phyloP scores from a whole-genome alignment of 37 sponge, comb jelly and placozoan genomes.

The Aplysina aerophoba region DNA sequence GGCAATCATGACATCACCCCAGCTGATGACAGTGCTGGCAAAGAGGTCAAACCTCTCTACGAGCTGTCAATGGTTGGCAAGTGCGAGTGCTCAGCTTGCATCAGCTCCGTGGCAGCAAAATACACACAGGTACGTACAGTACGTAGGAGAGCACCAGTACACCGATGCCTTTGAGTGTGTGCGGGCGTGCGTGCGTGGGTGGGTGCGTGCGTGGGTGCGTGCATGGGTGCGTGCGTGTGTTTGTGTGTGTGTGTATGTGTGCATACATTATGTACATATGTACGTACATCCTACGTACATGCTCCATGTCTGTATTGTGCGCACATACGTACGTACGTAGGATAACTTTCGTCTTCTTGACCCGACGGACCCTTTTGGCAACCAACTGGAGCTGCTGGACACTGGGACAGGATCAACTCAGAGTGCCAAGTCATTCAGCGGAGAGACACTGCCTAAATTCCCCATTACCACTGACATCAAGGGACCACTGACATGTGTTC shows the following conservation, averaged over 20 bases:
- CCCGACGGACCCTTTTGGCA: constrained; percentile 21
- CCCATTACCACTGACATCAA: background rate
- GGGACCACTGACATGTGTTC: constrained; percentile 29
- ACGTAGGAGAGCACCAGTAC: too few relatives aligned
- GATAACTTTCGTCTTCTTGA: constrained; percentile 24
- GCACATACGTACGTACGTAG: background rate
- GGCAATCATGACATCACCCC: too few relatives aligned
- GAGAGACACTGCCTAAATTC: constrained; percentile 3
- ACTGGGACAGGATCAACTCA: constrained; percentile 20
- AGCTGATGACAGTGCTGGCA: too few relatives aligned
- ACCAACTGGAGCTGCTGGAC: constrained; percentile 30
- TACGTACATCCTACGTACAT: too few relatives aligned
- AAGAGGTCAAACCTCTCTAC: constrained; percentile 11
- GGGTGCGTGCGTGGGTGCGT: background rate
- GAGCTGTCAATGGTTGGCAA: background rate
- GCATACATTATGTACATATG: too few relatives aligned
- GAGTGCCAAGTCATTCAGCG: background rate
- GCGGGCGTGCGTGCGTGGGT: constrained; percentile 14
- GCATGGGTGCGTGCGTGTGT: too few relatives aligned
- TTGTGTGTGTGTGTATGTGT: background rate
- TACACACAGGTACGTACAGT: constrained; percentile 57
- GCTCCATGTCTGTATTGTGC: background rate
- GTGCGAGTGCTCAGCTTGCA: constrained; percentile 78
- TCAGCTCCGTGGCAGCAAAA: constrained; percentile 66
- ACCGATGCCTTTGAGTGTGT: constrained; percentile 1